Evolutionary conservation across 2,113 vertebrate species (phyloP).

Genomic region (Rhinopomastus cyanomelas): DNA sequence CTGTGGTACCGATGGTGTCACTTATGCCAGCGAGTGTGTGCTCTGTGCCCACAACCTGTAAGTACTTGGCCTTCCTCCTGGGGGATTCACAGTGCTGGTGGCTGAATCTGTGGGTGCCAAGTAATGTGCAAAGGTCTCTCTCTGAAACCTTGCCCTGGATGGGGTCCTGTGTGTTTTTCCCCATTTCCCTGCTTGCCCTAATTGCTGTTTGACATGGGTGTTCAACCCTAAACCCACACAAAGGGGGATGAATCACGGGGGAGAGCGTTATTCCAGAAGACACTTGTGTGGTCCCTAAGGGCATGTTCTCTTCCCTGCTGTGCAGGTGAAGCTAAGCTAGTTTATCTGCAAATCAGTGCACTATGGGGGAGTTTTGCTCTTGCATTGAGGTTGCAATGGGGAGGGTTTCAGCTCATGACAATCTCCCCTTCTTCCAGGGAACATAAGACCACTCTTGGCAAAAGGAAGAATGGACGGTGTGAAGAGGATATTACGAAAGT

Average conservation of each 20-base stretch:
- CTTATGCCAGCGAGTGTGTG: conserved; percentile 17
- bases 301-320: neutral
- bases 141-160: neutral
- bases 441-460: neutral
- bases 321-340: neutral
- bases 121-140: neutral
- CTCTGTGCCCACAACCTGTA: conserved; percentile 48
- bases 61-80: neutral
- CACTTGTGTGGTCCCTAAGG: fast-evolving
- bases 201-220: fast-evolving
- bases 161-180: neutral
- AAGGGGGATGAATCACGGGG: fast-evolving
- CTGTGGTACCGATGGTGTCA: conserved; percentile 12
- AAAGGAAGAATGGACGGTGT: conserved; percentile 32
- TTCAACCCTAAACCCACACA: neutral
- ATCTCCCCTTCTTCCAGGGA: conserved; percentile 1
- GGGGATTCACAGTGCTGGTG: neutral
- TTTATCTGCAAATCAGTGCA: neutral
- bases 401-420: fast-evolving
- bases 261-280: neutral
- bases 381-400: neutral
- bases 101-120: neutral
- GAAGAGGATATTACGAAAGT: conserved; percentile 37
- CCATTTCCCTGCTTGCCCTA: fast-evolving
- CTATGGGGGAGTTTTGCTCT: fast-evolving